Percentiles rank a stretch among this genome's conserved stretches.
Evolutionary conservation across 2,797 vertebrate species (phyloP).

Genomic region (Anas capensis): DNA sequence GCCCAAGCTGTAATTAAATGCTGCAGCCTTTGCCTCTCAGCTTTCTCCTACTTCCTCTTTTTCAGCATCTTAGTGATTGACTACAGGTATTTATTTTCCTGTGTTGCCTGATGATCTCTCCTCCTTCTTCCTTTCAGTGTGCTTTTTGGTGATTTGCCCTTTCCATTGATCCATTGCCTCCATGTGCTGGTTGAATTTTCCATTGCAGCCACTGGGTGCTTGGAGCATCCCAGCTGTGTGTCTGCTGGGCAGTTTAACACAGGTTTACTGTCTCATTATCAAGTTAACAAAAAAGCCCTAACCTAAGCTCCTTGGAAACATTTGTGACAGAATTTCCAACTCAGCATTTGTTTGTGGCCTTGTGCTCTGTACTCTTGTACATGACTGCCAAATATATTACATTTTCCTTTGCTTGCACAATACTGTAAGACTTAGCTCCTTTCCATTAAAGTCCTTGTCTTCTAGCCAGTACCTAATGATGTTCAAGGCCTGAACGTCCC

Average conservation of each 20-base stretch:
- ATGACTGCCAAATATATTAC: neutral
- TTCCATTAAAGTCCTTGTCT: neutral
- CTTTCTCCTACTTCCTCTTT: neutral
- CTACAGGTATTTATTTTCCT: neutral
- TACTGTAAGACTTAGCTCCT: neutral
- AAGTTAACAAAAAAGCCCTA: neutral
- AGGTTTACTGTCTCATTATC: neutral
- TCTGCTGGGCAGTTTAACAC: neutral
- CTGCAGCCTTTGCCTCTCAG: neutral
- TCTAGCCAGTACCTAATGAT: neutral
- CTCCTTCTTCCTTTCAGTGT: neutral
- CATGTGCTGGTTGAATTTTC: neutral
- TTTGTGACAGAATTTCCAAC: neutral
- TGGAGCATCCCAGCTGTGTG: neutral
- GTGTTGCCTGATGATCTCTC: neutral
- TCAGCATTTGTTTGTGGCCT: neutral
- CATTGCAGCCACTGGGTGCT: neutral
- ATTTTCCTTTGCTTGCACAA: neutral
- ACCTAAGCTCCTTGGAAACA: neutral
- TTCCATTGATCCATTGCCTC: neutral
- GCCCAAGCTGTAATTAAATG: neutral
- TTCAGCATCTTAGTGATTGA: neutral
- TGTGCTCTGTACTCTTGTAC: neutral
- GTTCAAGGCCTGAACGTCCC: neutral
- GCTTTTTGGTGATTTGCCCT: neutral